Evolutionary conservation across 2,888 invertebrate genomes (phyloP).

Genomic region (Tromatobia lineatoria): DNA sequence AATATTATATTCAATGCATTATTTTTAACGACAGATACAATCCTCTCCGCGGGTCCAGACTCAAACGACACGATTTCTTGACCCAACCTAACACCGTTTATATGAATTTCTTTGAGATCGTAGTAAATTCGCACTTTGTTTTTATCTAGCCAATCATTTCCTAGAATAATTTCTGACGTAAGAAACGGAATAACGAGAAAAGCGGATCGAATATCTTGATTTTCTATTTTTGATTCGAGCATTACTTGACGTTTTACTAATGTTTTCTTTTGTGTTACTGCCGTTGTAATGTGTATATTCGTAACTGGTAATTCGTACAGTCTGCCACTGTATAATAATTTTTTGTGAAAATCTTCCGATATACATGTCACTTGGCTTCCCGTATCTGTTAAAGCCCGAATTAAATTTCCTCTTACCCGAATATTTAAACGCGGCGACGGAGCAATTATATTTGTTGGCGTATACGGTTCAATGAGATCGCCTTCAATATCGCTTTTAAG

Average conservation of each 20-base stretch:
- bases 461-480: too few species aligned
- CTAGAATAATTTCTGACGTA: slow-evolving; percentile 63
- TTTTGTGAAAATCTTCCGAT: slow-evolving; percentile 67
- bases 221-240: slow-evolving; percentile 59
- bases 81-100: too few species aligned
- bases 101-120: neutral
- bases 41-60: too few species aligned
- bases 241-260: slow-evolving; percentile 58
- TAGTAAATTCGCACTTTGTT: slow-evolving; percentile 61
- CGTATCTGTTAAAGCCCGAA: too few species aligned
- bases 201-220: neutral
- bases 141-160: slow-evolving; percentile 65
- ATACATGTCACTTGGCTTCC: too few species aligned
- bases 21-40: too few species aligned
- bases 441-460: too few species aligned
- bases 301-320: slow-evolving; percentile 53
- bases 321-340: slow-evolving; percentile 55
- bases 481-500: too few species aligned
- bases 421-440: too few species aligned
- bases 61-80: too few species aligned
- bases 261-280: slow-evolving; percentile 63
- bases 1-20: too few species aligned
- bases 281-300: slow-evolving; percentile 49
- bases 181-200: slow-evolving; percentile 57
- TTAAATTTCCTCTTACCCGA: too few species aligned